These are phyloP conservation scores for Euclidia mi DNA, from an alignment of 2,888 invertebrate genomes.

Conservation along the genomic window DNA sequence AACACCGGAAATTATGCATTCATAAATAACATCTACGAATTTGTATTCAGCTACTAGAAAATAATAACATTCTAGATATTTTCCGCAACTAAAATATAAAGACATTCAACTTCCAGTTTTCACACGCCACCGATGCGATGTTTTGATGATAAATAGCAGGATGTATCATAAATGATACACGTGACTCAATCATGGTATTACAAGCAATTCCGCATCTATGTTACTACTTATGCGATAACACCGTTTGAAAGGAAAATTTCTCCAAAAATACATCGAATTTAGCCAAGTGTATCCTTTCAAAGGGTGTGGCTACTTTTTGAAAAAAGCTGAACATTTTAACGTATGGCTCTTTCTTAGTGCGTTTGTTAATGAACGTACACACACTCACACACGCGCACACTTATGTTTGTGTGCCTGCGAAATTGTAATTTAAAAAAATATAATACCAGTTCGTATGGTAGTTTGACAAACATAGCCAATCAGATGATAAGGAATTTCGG, in stretches of 20 bases:
- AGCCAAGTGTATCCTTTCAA: constrained; percentile 45
- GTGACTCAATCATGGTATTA: constrained; percentile 48
- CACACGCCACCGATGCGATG: neutral
- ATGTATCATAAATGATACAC: constrained; percentile 50
- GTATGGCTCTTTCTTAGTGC: constrained; percentile 59
- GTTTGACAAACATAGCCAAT: constrained; percentile 23
- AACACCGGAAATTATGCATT: too few species aligned
- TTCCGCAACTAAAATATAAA: too few species aligned
- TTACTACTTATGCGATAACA: constrained; percentile 56
- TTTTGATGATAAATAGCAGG: constrained; percentile 27
- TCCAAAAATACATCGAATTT: neutral
- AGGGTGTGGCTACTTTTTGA: constrained; percentile 47
- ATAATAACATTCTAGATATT: too few species aligned
- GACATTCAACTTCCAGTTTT: too few species aligned
- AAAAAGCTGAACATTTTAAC: constrained; percentile 48
- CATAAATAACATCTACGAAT: too few species aligned
- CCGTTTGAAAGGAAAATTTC: constrained; percentile 44
- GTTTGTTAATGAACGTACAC: constrained; percentile 82
- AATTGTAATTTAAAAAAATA: constrained; percentile 49
- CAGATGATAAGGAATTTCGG: constrained; percentile 4
- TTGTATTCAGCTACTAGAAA: too few species aligned
- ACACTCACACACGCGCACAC: constrained; percentile 86
- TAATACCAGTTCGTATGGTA: constrained; percentile 60
- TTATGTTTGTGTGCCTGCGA: constrained; percentile 74
- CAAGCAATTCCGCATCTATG: constrained; percentile 59